Percentiles rank a stretch among this genome's conserved stretches.
phyloP scores from a whole-genome alignment of 2,797 vertebrate species.

The Zenarchopterus dispar region DNA sequence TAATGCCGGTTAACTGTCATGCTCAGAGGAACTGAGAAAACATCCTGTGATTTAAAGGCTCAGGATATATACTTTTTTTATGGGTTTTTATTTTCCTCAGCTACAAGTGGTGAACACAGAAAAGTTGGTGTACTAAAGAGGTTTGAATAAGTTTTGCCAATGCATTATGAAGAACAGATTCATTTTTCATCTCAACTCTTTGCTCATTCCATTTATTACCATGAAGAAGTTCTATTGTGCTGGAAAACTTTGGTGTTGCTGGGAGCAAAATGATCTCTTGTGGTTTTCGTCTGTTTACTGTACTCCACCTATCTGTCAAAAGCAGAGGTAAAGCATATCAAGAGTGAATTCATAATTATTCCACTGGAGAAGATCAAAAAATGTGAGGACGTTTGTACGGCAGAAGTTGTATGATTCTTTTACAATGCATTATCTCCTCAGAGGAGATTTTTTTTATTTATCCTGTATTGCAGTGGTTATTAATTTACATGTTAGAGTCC shows the following conservation, averaged over 20 bases:
- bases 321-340: not conserved
- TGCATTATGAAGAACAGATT: conserved; percentile 2
- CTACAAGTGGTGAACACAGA: not conserved
- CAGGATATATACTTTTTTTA: not conserved
- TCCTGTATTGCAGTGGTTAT: not conserved
- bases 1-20: conserved; percentile 3
- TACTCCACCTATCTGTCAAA: conserved; percentile 4
- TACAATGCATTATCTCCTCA: no score
- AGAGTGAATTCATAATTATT: not conserved
- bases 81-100: not conserved
- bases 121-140: not conserved
- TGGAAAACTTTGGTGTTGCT: not conserved
- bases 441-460: not conserved
- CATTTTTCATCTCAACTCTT: conserved; percentile 13
- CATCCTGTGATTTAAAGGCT: not conserved
- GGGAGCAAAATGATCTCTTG: conserved; percentile 1
- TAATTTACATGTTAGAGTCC: not conserved
- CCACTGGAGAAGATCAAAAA: not conserved
- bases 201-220: conserved; percentile 1
- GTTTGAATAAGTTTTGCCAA: conserved; percentile 1
- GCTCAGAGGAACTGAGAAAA: not conserved
- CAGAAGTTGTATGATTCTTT: no score
- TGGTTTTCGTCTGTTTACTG: conserved; percentile 14
- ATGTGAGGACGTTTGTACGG: not conserved
- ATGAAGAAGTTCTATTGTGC: conserved; percentile 11